These are phyloP conservation scores for Seriola rivoliana DNA, from an alignment of 2,113 vertebrate species.

Conservation along the genomic window DNA sequence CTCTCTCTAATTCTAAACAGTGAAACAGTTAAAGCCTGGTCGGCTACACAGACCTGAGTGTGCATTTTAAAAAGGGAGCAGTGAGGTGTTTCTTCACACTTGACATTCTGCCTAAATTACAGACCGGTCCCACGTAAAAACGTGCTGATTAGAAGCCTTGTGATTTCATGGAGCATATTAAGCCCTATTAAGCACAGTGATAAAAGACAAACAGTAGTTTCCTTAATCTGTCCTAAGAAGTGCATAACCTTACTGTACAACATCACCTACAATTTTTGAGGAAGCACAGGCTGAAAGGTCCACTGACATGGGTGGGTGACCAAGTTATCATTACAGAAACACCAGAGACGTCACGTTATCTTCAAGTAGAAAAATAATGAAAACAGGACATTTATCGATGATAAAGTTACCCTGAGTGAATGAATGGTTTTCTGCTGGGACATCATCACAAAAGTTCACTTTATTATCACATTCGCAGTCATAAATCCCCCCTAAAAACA, in stretches of 20 bases:
- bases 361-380: neutral
- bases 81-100: constrained; percentile 42
- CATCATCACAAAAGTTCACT: neutral
- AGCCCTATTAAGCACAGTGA: neutral
- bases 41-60: constrained; percentile 31
- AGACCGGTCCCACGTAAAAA: constrained; percentile 19
- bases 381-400: neutral
- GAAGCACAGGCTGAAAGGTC: neutral
- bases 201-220: constrained; percentile 37
- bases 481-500: neutral
- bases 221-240: constrained; percentile 25
- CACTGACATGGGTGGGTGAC: neutral
- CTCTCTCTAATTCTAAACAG: constrained; percentile 17
- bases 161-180: constrained; percentile 18
- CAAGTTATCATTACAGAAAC: neutral
- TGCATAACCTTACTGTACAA: constrained; percentile 21
- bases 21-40: constrained; percentile 1
- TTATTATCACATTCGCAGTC: neutral
- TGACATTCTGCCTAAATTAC: constrained; percentile 46
- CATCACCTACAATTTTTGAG: neutral
- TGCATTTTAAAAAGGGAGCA: constrained; percentile 42
- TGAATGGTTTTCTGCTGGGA: neutral
- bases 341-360: neutral
- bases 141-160: constrained; percentile 19
- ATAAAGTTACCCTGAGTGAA: neutral